These are phyloP conservation scores for Coenonympha glycerion DNA, from an alignment of 2,888 invertebrate species.

Conservation along the genomic window DNA sequence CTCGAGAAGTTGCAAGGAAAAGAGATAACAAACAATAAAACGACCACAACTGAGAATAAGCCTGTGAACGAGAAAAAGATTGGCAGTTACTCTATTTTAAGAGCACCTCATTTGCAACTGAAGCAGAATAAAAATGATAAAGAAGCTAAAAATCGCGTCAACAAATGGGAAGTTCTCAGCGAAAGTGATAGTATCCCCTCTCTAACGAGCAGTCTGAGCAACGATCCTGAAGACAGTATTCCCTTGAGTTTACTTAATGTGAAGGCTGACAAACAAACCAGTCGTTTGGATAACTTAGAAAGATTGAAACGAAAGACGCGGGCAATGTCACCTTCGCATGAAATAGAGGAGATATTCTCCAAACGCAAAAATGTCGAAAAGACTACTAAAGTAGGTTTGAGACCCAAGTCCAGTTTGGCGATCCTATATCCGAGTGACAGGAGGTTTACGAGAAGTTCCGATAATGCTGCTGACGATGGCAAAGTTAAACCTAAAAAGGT, in stretches of 20 bases:
- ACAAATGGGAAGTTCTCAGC: slow-evolving; percentile 77
- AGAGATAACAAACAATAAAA: slow-evolving; percentile 46
- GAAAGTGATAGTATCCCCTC: slow-evolving; percentile 78
- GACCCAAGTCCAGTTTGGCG: slow-evolving; percentile 68
- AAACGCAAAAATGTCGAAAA: slow-evolving; percentile 61
- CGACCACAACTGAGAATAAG: slow-evolving; percentile 33
- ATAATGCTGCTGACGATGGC: slow-evolving; percentile 49
- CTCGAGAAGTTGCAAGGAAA: slow-evolving; percentile 77
- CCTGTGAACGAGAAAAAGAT: slow-evolving; percentile 47
- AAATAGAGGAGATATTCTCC: slow-evolving; percentile 73
- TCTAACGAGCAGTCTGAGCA: slow-evolving; percentile 61
- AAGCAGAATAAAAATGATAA: slow-evolving; percentile 62
- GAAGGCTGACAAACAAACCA: slow-evolving; percentile 51
- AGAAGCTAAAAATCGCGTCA: slow-evolving; percentile 58
- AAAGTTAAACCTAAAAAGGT: slow-evolving; percentile 49
- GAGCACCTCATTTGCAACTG: slow-evolving; percentile 63
- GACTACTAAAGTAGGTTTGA: slow-evolving; percentile 48
- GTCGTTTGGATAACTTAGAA: slow-evolving; percentile 56
- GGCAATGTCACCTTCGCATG: slow-evolving; percentile 76
- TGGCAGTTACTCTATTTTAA: slow-evolving; percentile 53
- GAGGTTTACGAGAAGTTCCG: slow-evolving; percentile 61
- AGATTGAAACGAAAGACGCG: slow-evolving; percentile 73
- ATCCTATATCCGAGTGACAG: slow-evolving; percentile 61
- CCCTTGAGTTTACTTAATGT: slow-evolving; percentile 69
- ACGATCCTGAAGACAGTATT: slow-evolving; percentile 77